These are phyloP conservation scores for Epinotia brunnichana DNA, from an alignment of 2,888 invertebrate species.

Conservation along the genomic window DNA sequence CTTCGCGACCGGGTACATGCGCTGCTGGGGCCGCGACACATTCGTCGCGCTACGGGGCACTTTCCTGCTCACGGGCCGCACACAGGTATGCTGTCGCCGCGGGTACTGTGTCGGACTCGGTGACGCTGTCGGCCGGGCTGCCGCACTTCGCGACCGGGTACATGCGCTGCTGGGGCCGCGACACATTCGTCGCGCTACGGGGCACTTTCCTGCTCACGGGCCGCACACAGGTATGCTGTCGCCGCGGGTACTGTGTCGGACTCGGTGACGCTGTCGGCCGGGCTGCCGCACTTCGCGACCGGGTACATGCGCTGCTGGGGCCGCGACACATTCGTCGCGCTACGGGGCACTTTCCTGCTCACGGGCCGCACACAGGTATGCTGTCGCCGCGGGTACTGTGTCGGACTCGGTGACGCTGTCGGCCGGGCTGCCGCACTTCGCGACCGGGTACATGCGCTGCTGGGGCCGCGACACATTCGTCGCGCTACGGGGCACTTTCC, in stretches of 20 bases:
- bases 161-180: slow-evolving; percentile 99
- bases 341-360: slow-evolving; percentile 95
- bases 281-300: slow-evolving; percentile 96
- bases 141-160: slow-evolving; percentile 98
- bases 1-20: slow-evolving; percentile 97
- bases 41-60: slow-evolving; percentile 97
- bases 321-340: slow-evolving; percentile 97
- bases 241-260: slow-evolving; percentile 30
- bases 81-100: slow-evolving; percentile 87
- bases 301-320: slow-evolving; percentile 99
- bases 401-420: slow-evolving; percentile 58
- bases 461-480: slow-evolving; percentile 99
- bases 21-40: slow-evolving; percentile 99
- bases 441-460: slow-evolving; percentile 97
- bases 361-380: slow-evolving; percentile 85
- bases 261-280: slow-evolving; percentile 73
- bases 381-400: slow-evolving; percentile 83
- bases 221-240: slow-evolving; percentile 87
- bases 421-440: slow-evolving; percentile 95
- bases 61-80: slow-evolving; percentile 89
- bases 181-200: slow-evolving; percentile 97
- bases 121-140: slow-evolving; percentile 85
- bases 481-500: slow-evolving; percentile 93
- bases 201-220: slow-evolving; percentile 95
- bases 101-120: slow-evolving; percentile 50